A percentile compares a stretch with the other conserved stretches of the same genome.
Conservation (phyloP, 1,140 invertebrate genomes). For the Lordiphosa collinella region DNA sequence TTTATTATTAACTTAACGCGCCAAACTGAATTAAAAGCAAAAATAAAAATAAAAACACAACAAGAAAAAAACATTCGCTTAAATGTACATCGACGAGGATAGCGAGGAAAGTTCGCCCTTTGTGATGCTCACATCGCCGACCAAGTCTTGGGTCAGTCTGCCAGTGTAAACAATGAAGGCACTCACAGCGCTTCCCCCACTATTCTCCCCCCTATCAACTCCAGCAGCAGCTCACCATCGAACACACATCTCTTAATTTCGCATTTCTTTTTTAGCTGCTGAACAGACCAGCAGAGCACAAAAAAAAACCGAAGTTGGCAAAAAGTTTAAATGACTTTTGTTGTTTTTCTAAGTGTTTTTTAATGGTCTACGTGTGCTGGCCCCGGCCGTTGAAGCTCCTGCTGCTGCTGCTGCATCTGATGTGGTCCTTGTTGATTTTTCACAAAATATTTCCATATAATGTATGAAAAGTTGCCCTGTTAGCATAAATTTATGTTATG, state of each 20-base stretch:
- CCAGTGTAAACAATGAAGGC: constrained; percentile 55
- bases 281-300: constrained; percentile 17
- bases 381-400: constrained; percentile 20
- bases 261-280: constrained; percentile 54
- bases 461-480: constrained; percentile 18
- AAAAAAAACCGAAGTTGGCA: constrained; percentile 53
- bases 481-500: constrained; percentile 29
- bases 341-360: constrained; percentile 78
- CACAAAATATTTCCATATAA: constrained; percentile 18
- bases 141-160: constrained; percentile 73
- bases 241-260: constrained; percentile 71
- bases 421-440: constrained; percentile 42
- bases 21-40: constrained; percentile 72
- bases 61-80: constrained; percentile 65
- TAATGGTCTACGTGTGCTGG: constrained; percentile 73
- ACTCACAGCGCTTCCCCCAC: constrained; percentile 3
- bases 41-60: constrained; percentile 35
- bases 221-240: neutral
- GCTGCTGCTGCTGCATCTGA: constrained; percentile 10
- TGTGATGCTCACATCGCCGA: constrained; percentile 78
- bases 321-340: constrained; percentile 78
- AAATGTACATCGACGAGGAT: constrained; percentile 79
- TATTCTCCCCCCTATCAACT: constrained; percentile 15
- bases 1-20: constrained; percentile 59
- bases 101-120: constrained; percentile 79